Evolutionary conservation across 2,888 invertebrate species (phyloP).

Genomic region (Lepetodrilus schrolli): DNA sequence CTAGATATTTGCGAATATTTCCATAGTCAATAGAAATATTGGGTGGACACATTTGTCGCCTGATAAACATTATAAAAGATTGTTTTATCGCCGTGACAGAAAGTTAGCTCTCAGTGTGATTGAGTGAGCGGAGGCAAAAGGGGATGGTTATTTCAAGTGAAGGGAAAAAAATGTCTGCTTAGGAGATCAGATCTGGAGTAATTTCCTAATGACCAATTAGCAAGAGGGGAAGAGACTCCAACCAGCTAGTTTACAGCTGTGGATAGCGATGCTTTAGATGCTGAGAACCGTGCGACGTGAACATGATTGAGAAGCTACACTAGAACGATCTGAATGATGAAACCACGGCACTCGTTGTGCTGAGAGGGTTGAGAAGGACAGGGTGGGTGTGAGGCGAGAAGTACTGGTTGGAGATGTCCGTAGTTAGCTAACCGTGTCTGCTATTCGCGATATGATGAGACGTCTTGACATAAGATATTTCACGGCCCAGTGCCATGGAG

Average conservation of each 20-base stretch:
- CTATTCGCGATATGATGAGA: slow-evolving; percentile 19
- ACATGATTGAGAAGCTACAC: no score
- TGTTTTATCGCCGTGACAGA: slow-evolving; percentile 7
- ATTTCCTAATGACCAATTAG: slow-evolving; percentile 15
- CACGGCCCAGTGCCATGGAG: slow-evolving; percentile 5
- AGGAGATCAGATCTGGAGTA: slow-evolving; percentile 5
- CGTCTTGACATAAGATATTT: slow-evolving; percentile 24
- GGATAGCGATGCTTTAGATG: no score
- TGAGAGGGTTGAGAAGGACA: neutral
- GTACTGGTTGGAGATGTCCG: neutral
- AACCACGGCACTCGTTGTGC: no score
- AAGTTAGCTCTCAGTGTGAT: slow-evolving; percentile 10
- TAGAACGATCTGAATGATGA: no score
- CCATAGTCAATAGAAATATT: slow-evolving; percentile 18
- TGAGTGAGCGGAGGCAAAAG: slow-evolving; percentile 16
- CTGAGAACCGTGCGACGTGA: no score
- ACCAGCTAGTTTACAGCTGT: neutral
- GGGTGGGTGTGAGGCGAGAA: neutral
- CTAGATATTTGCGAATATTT: slow-evolving; percentile 13
- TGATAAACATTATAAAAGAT: slow-evolving; percentile 26
- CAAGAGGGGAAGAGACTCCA: neutral
- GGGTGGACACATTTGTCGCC: slow-evolving; percentile 26
- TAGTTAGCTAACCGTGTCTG: neutral
- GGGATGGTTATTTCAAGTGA: neutral
- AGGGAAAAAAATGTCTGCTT: neutral